Evolutionary conservation across 2,797 vertebrate genomes (phyloP).

Genomic region (Sebastes jordani): DNA sequence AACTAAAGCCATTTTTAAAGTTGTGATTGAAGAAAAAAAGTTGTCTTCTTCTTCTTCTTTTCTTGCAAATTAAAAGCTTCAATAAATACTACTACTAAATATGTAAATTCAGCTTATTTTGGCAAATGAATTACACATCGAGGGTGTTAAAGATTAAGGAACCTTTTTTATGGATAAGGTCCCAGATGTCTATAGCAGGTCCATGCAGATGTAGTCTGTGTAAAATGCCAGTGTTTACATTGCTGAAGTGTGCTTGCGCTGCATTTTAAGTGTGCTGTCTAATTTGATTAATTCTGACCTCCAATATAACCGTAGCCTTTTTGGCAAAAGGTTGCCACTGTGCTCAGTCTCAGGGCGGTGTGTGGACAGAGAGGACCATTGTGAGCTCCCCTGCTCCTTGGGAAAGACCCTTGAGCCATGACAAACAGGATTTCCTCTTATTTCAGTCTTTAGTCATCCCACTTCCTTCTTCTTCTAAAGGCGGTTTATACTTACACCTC

Average conservation of each 20-base stretch:
- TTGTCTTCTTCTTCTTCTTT: not conserved
- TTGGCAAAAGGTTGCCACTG: constrained; percentile 47
- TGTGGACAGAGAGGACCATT: constrained; percentile 63
- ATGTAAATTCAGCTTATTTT: not conserved
- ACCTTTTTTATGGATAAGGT: not conserved
- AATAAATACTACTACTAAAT: not conserved
- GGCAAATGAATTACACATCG: not conserved
- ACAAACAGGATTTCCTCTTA: constrained; percentile 74
- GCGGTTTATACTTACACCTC: constrained; percentile 7
- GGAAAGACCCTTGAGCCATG: constrained; percentile 74
- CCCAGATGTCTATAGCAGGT: not conserved
- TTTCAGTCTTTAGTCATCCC: constrained; percentile 29
- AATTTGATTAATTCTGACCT: constrained; percentile 53
- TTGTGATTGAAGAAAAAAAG: not conserved
- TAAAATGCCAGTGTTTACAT: constrained; percentile 28
- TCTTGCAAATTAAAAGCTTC: not conserved
- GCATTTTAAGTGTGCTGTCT: constrained; percentile 34
- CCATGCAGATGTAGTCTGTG: not conserved
- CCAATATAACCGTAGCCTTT: constrained; percentile 23
- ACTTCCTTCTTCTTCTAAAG: constrained; percentile 24
- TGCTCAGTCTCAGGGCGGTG: constrained; percentile 8
- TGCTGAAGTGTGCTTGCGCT: constrained; percentile 15
- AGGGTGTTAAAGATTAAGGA: not conserved
- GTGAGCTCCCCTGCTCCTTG: constrained; percentile 41
- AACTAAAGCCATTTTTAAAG: not conserved